A percentile compares a stretch with the other conserved stretches of the same genome.
Conservation (phyloP, 2,888 invertebrate species). For the Epistrophella euchroma region DNA sequence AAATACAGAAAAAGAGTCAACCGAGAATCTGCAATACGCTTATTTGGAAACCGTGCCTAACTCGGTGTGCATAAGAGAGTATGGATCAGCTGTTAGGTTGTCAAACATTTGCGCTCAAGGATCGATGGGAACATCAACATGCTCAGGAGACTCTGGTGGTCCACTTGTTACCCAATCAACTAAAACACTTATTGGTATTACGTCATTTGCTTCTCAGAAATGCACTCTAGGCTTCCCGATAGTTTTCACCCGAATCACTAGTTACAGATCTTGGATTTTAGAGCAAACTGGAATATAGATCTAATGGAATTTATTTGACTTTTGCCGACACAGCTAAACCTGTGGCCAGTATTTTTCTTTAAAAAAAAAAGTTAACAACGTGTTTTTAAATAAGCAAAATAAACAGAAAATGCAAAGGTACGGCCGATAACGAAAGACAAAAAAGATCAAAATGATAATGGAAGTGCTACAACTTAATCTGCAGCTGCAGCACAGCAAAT, state of each 20-base stretch:
- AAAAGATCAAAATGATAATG: too few species aligned
- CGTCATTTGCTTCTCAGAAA: constrained; percentile 23
- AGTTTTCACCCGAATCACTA: constrained; percentile 79
- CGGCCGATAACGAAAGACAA: too few species aligned
- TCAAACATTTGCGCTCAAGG: constrained; percentile 76
- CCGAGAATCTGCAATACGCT: constrained; percentile 65
- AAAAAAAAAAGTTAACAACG: too few species aligned
- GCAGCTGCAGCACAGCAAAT: too few species aligned
- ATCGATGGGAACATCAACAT: constrained; percentile 57
- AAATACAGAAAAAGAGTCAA: neutral
- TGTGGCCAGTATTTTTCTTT: too few species aligned
- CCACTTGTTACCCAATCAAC: constrained; percentile 9
- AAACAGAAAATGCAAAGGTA: too few species aligned
- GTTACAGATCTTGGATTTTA: constrained; percentile 79
- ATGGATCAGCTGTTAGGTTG: constrained; percentile 66
- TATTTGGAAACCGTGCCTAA: constrained; percentile 78
- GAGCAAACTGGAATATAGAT: constrained; percentile 77
- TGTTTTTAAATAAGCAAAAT: too few species aligned
- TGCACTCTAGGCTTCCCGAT: constrained; percentile 41
- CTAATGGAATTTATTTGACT: neutral
- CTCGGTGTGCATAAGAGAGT: constrained; percentile 76
- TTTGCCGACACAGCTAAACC: too few species aligned
- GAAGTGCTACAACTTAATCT: too few species aligned
- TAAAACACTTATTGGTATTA: constrained; percentile 22
- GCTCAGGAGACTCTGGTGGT: constrained; percentile 29